Percentiles rank a stretch among this genome's conserved stretches.
Evolutionary conservation across 2,888 invertebrate genomes (phyloP).

Genomic region (Thereva nobilitata): DNA sequence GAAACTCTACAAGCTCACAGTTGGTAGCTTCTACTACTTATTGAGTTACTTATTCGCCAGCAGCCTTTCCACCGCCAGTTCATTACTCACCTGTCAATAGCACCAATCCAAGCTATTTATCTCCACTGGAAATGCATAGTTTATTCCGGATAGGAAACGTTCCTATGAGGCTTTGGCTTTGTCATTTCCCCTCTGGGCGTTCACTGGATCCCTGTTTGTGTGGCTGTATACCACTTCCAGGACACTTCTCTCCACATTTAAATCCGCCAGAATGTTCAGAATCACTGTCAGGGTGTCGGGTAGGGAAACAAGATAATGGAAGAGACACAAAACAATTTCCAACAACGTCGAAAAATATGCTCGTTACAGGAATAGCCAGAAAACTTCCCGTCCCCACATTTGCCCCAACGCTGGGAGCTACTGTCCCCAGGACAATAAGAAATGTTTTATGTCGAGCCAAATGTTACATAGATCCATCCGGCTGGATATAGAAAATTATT

Average conservation of each 20-base stretch:
- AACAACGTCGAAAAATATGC: constrained; percentile 30
- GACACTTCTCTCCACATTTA: background rate
- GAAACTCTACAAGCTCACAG: background rate
- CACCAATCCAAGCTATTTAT: constrained; percentile 33
- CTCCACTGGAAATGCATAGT: constrained; percentile 23
- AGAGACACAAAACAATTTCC: constrained; percentile 33
- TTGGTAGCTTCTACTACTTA: constrained; percentile 7
- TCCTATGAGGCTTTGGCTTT: constrained; percentile 10
- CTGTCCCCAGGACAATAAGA: constrained; percentile 21
- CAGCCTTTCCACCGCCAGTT: constrained; percentile 19
- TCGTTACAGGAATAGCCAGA: background rate
- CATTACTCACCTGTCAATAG: constrained; percentile 37
- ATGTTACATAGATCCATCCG: constrained; percentile 32
- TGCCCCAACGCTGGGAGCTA: background rate
- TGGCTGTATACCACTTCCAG: background rate
- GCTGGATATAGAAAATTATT: constrained; percentile 35
- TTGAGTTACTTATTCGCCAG: constrained; percentile 26
- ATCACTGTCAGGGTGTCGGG: constrained; percentile 21
- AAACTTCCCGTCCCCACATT: constrained; percentile 3
- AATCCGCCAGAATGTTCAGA: background rate
- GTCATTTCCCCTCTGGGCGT: background rate
- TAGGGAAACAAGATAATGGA: constrained; percentile 26
- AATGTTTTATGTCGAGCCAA: constrained; percentile 36
- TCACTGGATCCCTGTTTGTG: background rate
- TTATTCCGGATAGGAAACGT: constrained; percentile 13